A percentile compares a stretch with the other conserved stretches of the same genome.
Evolutionary conservation across 2,113 vertebrate species (phyloP).

Genomic region (Nerophis lumbriciformis): DNA sequence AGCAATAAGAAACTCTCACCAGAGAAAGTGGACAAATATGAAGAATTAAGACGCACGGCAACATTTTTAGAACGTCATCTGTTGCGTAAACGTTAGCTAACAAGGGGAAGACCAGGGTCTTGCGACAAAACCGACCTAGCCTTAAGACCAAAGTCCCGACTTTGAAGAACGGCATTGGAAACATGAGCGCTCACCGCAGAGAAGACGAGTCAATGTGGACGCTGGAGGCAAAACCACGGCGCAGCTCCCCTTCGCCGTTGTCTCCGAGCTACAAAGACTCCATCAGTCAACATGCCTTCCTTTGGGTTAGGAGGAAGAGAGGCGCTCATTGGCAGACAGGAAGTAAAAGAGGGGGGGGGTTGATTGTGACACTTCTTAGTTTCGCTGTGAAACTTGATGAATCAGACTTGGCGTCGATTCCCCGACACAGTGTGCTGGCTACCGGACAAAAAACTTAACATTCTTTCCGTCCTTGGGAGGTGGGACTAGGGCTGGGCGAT

Average conservation of each 20-base stretch:
- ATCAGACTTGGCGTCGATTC: conserved; percentile 46
- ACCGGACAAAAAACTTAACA: background rate
- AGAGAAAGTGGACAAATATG: background rate
- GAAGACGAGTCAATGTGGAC: conserved; percentile 12
- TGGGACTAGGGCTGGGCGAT: too few relatives aligned
- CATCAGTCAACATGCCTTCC: conserved; percentile 36
- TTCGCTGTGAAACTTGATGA: conserved; percentile 61
- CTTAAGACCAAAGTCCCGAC: background rate
- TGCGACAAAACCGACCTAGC: too few relatives aligned
- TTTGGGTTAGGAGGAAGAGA: conserved; percentile 28
- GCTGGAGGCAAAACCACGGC: conserved; percentile 4
- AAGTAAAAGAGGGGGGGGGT: conserved; percentile 29
- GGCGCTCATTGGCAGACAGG: conserved; percentile 33
- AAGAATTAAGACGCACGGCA: too few relatives aligned
- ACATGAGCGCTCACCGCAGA: conserved; percentile 40
- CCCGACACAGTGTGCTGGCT: conserved; percentile 9
- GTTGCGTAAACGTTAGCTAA: too few relatives aligned
- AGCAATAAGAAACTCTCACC: too few relatives aligned
- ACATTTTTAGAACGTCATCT: too few relatives aligned
- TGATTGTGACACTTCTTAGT: conserved; percentile 36
- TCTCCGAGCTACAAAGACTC: conserved; percentile 12
- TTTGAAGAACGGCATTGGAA: background rate
- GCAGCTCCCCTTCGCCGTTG: conserved; percentile 7
- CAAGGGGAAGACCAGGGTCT: too few relatives aligned
- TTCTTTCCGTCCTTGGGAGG: too few relatives aligned